These are phyloP conservation scores for Apis dorsata DNA, from an alignment of 1,140 invertebrate genomes.

Conservation along the genomic window DNA sequence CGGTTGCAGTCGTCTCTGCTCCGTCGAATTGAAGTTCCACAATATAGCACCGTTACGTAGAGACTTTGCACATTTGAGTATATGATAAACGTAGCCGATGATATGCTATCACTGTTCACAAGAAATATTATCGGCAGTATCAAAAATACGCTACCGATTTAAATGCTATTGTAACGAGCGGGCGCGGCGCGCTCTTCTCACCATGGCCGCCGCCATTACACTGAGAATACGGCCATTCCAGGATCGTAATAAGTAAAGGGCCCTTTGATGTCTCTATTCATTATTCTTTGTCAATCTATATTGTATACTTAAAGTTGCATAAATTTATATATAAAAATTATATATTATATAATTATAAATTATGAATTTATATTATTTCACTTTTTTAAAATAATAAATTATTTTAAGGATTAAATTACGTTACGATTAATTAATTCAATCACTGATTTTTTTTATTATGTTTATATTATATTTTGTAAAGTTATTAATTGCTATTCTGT, in stretches of 20 bases:
- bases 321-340: neutral
- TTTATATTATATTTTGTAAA: neutral
- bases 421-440: neutral
- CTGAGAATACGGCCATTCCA: constrained; percentile 69
- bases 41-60: constrained; percentile 35
- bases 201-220: constrained; percentile 75
- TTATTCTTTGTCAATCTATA: constrained; percentile 16
- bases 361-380: neutral
- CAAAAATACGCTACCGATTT: constrained; percentile 54
- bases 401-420: neutral
- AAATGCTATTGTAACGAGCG: constrained; percentile 66
- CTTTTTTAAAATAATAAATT: neutral
- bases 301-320: neutral
- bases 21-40: constrained; percentile 26
- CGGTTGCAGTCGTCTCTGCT: constrained; percentile 42
- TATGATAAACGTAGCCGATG: constrained; percentile 20
- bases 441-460: neutral
- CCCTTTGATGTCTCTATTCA: neutral
- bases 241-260: constrained; percentile 59
- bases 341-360: neutral
- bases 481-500: neutral
- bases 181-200: constrained; percentile 72
- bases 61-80: constrained; percentile 26
- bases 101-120: constrained; percentile 33
- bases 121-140: constrained; percentile 50